Base-by-base conservation (phyloP, 2,888 invertebrate species). In the Cantharis nigra region DNA sequence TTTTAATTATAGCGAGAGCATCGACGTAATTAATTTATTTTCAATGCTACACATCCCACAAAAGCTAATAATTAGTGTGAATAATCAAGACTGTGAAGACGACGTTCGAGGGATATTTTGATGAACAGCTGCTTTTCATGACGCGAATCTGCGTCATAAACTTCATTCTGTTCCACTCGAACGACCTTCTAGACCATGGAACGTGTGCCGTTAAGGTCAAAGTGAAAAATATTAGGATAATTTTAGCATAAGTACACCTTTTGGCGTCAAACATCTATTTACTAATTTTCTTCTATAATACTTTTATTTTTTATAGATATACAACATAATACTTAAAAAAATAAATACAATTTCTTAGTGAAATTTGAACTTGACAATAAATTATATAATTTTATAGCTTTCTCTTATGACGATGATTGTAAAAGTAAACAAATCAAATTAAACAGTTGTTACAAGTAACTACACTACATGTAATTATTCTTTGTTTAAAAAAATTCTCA, bases 151-250 rank as follows among this genome's bases (percentile, higher is more conserved):
- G 20, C 72, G 72, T 72, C 72, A 72, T 49, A 33, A 26, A 62
- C 49, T 72, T 67, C 67, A 67, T 72, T 72, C 33, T 72, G 67
- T 67, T 67, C 67, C 30, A 71, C 71, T 28, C 64, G 3, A 28
- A 14, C 71, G 71, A 71, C 71, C 71, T 71, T 71, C 71, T 64
- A 71, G 71, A 63, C 64, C 64, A 71, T 20, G 71, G 30, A 64
- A 71, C 64, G 30, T 30, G 30, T 30, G 14, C 16, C 26, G 67
- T 63, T 64, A 71, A 71, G 71, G 71, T 71, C 71, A 64, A 62
- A 64, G 63, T 64, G 63, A 63, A 30, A 71, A 71, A 71, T 71
- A 71, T 71, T 30, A 7, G 20, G 71, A 28, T 64, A 71, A 71
- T 71, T 64, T 71, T 71, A 71, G 71, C 71, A 30, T 30, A 30